Percentiles rank a stretch among this genome's conserved stretches.
Evolutionary conservation across 2,113 vertebrate genomes (phyloP).

Genomic region (Strix aluco): DNA sequence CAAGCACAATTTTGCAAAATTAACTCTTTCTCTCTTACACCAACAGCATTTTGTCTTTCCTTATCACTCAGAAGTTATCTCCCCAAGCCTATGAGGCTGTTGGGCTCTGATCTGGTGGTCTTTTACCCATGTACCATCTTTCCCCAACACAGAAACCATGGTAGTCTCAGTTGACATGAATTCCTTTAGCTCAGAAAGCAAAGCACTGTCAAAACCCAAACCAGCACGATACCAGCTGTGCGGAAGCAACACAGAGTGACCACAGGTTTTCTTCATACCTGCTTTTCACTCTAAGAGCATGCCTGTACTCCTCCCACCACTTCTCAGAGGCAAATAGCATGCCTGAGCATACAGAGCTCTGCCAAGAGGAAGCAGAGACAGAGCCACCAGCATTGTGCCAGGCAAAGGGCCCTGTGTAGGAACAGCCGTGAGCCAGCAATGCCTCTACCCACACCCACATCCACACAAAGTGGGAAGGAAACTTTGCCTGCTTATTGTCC

Average conservation of each 20-base stretch:
- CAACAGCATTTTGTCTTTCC: background rate
- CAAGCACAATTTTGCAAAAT: background rate
- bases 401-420: background rate
- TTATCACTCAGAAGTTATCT: background rate
- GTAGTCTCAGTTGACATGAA: background rate
- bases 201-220: background rate
- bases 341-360: background rate
- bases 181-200: background rate
- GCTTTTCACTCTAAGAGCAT: background rate
- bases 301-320: background rate
- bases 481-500: no score
- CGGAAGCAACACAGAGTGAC: background rate
- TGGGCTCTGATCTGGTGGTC: background rate
- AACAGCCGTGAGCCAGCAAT: background rate
- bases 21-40: background rate
- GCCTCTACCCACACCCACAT: background rate
- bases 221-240: rapidly evolving
- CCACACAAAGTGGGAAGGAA: background rate
- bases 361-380: background rate
- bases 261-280: background rate
- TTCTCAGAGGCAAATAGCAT: background rate
- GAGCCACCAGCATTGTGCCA: background rate
- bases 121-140: background rate
- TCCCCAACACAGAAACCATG: background rate
- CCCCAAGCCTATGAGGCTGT: background rate